Percentiles rank a stretch among this genome's conserved stretches.
These are phyloP conservation scores for Microcebus ravelobensis DNA, from an alignment of 2,113 vertebrate species.

Conservation along the genomic window DNA sequence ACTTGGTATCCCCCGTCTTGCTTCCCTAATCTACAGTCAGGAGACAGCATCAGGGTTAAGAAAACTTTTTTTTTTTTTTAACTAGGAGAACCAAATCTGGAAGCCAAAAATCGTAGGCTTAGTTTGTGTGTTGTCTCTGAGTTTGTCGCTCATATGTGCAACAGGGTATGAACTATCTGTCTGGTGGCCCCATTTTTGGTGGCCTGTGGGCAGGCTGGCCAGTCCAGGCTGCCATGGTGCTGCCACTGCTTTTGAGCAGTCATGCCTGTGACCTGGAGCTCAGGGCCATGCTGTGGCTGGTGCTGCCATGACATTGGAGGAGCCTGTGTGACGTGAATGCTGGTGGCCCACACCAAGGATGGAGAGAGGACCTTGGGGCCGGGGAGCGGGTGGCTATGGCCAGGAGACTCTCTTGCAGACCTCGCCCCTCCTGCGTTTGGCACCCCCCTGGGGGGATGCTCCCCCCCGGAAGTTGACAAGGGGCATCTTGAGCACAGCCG, in stretches of 20 bases:
- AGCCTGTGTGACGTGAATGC: background rate
- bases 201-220: background rate
- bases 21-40: background rate
- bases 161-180: constrained; percentile 56
- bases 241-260: background rate
- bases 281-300: background rate
- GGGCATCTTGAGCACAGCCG: background rate
- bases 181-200: background rate
- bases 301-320: background rate
- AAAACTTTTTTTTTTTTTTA: constrained; percentile 2
- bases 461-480: constrained; percentile 26
- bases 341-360: background rate
- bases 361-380: background rate
- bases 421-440: background rate
- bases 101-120: background rate
- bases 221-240: background rate
- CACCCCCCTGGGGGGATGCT: background rate
- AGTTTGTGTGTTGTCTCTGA: constrained; percentile 40
- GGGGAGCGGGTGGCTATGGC: too few relatives aligned
- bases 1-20: background rate
- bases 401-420: background rate
- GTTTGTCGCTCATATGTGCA: background rate
- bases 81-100: constrained; percentile 63
- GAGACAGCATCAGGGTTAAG: constrained; percentile 53
- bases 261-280: background rate